A percentile compares a stretch with the other conserved stretches of the same genome.
Evolutionary conservation across 2,888 invertebrate genomes (phyloP).

Genomic region (Zygogramma bicolorata): DNA sequence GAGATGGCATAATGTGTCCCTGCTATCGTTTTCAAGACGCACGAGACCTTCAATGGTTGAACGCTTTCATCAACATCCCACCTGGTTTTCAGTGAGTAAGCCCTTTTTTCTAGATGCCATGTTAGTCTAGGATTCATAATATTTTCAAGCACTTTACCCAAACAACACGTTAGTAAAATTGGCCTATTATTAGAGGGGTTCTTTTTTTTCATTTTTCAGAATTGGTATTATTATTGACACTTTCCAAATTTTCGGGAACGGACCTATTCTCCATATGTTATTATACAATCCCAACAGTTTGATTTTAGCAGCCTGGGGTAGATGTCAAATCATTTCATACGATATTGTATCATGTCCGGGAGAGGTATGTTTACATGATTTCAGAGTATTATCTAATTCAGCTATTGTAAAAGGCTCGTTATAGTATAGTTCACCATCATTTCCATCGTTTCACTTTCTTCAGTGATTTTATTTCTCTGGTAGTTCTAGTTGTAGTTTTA

Average conservation of each 20-base stretch:
- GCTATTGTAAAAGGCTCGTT: conserved; percentile 6
- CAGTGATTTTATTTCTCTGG: neutral
- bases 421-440: neutral
- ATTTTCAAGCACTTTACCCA: conserved; percentile 29
- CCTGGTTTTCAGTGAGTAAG: neutral
- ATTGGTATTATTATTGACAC: conserved; percentile 20
- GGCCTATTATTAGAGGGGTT: conserved; percentile 15
- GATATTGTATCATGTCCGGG: conserved; percentile 15
- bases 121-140: conserved; percentile 23
- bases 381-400: conserved; percentile 18
- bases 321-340: conserved; percentile 15
- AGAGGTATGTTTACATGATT: neutral
- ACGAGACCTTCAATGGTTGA: conserved; percentile 16
- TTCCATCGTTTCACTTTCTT: conserved; percentile 1
- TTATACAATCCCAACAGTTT: conserved; percentile 16
- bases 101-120: conserved; percentile 21
- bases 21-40: conserved; percentile 7
- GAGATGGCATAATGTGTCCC: too few relatives aligned
- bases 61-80: neutral
- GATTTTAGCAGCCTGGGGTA: neutral
- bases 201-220: conserved; percentile 20
- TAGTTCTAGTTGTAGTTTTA: neutral
- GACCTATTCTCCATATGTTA: conserved; percentile 13
- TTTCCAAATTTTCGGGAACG: conserved; percentile 20
- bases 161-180: conserved; percentile 27